These are phyloP conservation scores for Hycleus phaleratus DNA, from an alignment of 1,140 invertebrate species.

Conservation along the genomic window DNA sequence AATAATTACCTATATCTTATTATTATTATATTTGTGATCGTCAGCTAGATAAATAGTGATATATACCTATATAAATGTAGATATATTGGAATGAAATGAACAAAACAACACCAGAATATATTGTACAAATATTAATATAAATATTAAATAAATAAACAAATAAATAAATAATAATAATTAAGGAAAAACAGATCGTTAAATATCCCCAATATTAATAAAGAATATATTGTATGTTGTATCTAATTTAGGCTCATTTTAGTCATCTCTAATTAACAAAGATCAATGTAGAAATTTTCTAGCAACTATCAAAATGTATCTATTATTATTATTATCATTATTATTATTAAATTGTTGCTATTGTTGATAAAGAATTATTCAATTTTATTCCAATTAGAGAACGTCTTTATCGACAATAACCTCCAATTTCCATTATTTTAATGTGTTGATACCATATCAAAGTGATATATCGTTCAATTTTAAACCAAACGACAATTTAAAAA, in stretches of 20 bases:
- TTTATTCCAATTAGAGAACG: neutral
- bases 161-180: slow-evolving; percentile 23
- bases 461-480: slow-evolving; percentile 23
- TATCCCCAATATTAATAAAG: slow-evolving; percentile 15
- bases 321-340: too few relatives aligned
- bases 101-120: slow-evolving; percentile 36
- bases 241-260: slow-evolving; percentile 21
- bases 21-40: slow-evolving; percentile 28
- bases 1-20: too few relatives aligned
- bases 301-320: neutral
- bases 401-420: neutral
- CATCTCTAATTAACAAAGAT: neutral
- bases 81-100: slow-evolving; percentile 1
- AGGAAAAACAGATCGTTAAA: neutral
- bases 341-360: neutral
- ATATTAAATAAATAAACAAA: neutral
- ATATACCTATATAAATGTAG: neutral
- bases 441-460: slow-evolving; percentile 27
- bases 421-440: slow-evolving; percentile 22
- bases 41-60: slow-evolving; percentile 26
- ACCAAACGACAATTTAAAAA: neutral
- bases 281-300: neutral
- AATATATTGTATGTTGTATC: slow-evolving; percentile 35
- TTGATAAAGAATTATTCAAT: neutral
- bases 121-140: slow-evolving; percentile 32